These are phyloP conservation scores for Rotaria sp. DNA, from an alignment of 2,888 invertebrate genomes.

Conservation along the genomic window DNA sequence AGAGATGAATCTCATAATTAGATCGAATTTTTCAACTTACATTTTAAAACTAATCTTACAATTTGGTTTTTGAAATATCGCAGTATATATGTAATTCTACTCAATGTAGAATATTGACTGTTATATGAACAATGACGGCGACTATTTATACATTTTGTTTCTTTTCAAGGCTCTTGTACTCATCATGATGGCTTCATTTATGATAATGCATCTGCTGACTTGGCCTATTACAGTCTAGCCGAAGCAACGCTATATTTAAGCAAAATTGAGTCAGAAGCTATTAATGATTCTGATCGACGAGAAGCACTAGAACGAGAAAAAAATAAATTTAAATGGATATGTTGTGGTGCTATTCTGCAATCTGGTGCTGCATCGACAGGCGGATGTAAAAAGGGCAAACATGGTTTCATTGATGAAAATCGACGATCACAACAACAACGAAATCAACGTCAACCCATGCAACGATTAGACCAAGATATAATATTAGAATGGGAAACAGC, in stretches of 20 bases:
- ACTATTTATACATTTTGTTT: no score
- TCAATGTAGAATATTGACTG: no score
- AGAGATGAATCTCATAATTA: no score
- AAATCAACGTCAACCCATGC: neutral
- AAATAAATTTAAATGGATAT: neutral
- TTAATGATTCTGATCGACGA: neutral
- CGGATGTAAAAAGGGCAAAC: neutral
- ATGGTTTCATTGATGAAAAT: neutral
- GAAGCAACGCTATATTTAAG: neutral
- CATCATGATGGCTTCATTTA: constrained; percentile 9
- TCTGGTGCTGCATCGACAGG: neutral
- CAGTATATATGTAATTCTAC: no score
- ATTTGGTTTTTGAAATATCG: no score
- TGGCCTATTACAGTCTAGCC: neutral
- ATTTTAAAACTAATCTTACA: no score
- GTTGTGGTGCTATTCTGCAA: neutral
- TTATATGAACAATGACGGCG: no score
- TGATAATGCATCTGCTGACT: neutral
- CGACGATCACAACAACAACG: neutral
- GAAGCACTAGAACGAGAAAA: neutral
- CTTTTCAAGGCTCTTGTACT: neutral
- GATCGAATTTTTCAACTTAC: no score
- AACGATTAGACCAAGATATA: neutral
- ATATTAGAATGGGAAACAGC: neutral
- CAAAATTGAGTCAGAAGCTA: neutral